These are phyloP conservation scores for Scomber colias DNA, from an alignment of 2,113 vertebrate species.

Conservation along the genomic window DNA sequence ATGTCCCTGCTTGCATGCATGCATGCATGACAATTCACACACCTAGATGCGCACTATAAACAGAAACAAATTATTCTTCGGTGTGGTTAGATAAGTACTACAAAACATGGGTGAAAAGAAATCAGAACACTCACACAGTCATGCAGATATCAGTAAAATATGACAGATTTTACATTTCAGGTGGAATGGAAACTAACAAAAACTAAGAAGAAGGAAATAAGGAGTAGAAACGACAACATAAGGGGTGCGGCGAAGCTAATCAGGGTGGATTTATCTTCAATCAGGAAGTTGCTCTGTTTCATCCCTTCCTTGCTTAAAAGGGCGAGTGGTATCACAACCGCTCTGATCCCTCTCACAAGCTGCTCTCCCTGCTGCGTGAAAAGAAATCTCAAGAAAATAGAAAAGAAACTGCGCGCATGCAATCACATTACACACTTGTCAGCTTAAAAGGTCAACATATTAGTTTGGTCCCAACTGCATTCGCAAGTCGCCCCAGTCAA, in stretches of 20 bases:
- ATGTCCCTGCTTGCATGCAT: neutral
- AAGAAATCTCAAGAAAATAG: slow-evolving; percentile 61
- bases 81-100: neutral
- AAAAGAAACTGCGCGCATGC: slow-evolving; percentile 39
- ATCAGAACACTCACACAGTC: neutral
- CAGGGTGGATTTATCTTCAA: slow-evolving; percentile 66
- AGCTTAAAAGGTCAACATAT: slow-evolving; percentile 83
- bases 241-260: slow-evolving; percentile 58
- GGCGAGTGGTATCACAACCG: slow-evolving; percentile 48
- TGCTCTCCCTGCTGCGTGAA: slow-evolving; percentile 43
- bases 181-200: neutral
- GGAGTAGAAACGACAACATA: slow-evolving; percentile 34
- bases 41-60: neutral
- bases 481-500: slow-evolving; percentile 36
- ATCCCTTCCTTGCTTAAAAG: slow-evolving; percentile 64
- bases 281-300: slow-evolving; percentile 56
- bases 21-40: neutral
- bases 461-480: slow-evolving; percentile 60
- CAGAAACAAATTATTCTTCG: neutral
- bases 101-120: slow-evolving; percentile 1
- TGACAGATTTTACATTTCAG: slow-evolving; percentile 28
- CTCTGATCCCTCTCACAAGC: slow-evolving; percentile 58
- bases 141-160: slow-evolving; percentile 10
- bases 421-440: slow-evolving; percentile 83
- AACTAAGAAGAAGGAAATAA: neutral